Percentiles rank a stretch among this genome's conserved stretches.
Conservation (phyloP, 2,888 invertebrate genomes). For the Callyntrura guangdongensis region DNA sequence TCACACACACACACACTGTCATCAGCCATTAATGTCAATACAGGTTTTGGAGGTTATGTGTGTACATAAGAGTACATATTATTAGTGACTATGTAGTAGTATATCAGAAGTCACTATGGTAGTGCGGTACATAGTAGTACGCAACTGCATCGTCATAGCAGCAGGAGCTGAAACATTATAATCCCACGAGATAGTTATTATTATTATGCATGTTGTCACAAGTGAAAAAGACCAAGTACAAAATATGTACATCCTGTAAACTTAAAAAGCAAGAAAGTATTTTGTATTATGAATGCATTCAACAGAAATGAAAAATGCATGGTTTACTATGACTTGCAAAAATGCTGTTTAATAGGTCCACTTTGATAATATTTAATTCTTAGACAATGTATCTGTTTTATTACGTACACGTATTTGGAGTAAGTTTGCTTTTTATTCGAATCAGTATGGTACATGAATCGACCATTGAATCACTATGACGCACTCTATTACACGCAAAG, state of each 20-base stretch:
- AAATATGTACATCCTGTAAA: slow-evolving; percentile 59
- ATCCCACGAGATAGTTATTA: slow-evolving; percentile 31
- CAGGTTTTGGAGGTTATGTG: slow-evolving; percentile 71
- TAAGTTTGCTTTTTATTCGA: slow-evolving; percentile 24
- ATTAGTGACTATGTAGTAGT: slow-evolving; percentile 25
- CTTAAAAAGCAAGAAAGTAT: slow-evolving; percentile 30
- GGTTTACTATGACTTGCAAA: slow-evolving; percentile 33
- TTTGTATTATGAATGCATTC: neutral
- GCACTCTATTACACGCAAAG: neutral
- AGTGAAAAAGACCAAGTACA: neutral
- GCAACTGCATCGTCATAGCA: slow-evolving; percentile 44
- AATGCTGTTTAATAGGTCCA: slow-evolving; percentile 73
- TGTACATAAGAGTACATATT: slow-evolving; percentile 45
- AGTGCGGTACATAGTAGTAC: neutral
- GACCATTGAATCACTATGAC: neutral
- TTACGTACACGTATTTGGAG: slow-evolving; percentile 50
- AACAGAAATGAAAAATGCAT: slow-evolving; percentile 1
- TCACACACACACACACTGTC: slow-evolving; percentile 69
- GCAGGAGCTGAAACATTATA: slow-evolving; percentile 42
- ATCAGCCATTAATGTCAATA: slow-evolving; percentile 74
- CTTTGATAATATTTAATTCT: slow-evolving; percentile 51
- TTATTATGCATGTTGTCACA: slow-evolving; percentile 36
- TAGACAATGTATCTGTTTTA: slow-evolving; percentile 47
- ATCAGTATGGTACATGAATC: neutral
- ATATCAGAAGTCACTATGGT: neutral